These are phyloP conservation scores for Dasyornis broadbenti DNA, from an alignment of 2,113 vertebrate genomes.

Conservation along the genomic window DNA sequence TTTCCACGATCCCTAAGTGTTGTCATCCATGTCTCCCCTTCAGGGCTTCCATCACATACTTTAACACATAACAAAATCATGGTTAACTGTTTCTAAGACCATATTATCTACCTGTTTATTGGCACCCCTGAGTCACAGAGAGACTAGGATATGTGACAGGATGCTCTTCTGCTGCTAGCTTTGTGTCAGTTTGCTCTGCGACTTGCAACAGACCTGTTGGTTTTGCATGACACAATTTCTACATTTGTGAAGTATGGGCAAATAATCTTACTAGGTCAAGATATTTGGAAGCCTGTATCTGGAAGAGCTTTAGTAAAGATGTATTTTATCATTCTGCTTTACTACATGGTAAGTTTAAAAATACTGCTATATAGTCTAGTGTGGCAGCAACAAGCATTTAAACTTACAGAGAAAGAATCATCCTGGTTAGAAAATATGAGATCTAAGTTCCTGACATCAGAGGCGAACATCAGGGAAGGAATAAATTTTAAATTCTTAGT, in stretches of 20 bases:
- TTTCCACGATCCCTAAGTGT: neutral
- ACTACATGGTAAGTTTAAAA: neutral
- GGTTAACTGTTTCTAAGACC: neutral
- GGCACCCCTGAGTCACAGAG: neutral
- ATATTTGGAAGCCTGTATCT: neutral
- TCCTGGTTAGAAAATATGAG: neutral
- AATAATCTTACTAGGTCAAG: neutral
- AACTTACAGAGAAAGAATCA: neutral
- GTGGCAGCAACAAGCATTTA: neutral
- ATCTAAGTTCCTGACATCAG: neutral
- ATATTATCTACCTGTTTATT: neutral
- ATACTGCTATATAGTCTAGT: neutral
- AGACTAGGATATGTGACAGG: neutral
- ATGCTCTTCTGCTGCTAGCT: neutral
- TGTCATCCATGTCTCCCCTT: neutral
- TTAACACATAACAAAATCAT: neutral
- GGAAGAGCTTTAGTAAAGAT: neutral
- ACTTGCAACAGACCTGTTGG: neutral
- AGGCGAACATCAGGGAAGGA: neutral
- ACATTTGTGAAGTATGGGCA: neutral
- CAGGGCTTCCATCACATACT: neutral
- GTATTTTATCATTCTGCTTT: neutral
- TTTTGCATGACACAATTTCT: neutral
- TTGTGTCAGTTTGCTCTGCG: neutral
- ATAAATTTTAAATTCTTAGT: neutral